Base-by-base conservation (phyloP, 2,888 invertebrate genomes). In the Andrena camellia region DNA sequence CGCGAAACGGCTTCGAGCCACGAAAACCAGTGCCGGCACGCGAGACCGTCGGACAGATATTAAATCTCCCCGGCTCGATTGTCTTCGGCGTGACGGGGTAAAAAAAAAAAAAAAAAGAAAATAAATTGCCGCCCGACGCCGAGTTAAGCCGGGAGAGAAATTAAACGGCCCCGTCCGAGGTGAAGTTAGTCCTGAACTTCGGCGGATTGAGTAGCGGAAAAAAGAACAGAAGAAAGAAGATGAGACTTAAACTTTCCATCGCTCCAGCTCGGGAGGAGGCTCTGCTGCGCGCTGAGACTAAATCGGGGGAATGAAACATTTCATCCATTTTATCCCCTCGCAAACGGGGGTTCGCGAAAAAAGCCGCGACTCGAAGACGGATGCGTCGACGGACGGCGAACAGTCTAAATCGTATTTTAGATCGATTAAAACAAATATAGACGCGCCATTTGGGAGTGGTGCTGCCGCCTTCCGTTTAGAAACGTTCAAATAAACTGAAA, bases 401-500 rank as follows among this genome's bases (percentile, higher is more conserved):
- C 70, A 80, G 74, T 74, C 52, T 52, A 74, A 66, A 70, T 62
- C 54, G 57, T 68, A 67, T 75, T 62, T 81, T 81, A 71, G 70
- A 81, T 81, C 26, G 81, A 75, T 81, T 81, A 71, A 82, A 82
- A 80, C 50, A 81, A 81, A 81, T 81, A 62, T 50, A 67, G 80
- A 66, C 57, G 62, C 67, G 67, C 70, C 54, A 63, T 82, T 82
- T 70, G 80, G 48, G 80, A 74, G 66, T 50, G 80, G 59, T 1
- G 42, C 42, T 74, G 79, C 48, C 62, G 26, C n/a, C 74, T 57
- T 20, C 74, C 75, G 70, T 81, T 71, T 63, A 57, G 75, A 67
- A 82, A 75, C 66, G 82, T 82, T 67, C 81, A 81, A 81, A 82
- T 75, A 82, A 82, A 82, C 82, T 23, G 66, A 67, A 75, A 75